A percentile compares a stretch with the other conserved stretches of the same genome.
Conservation (phyloP, 2,113 vertebrate genomes). For the Muscicapa adusta region DNA sequence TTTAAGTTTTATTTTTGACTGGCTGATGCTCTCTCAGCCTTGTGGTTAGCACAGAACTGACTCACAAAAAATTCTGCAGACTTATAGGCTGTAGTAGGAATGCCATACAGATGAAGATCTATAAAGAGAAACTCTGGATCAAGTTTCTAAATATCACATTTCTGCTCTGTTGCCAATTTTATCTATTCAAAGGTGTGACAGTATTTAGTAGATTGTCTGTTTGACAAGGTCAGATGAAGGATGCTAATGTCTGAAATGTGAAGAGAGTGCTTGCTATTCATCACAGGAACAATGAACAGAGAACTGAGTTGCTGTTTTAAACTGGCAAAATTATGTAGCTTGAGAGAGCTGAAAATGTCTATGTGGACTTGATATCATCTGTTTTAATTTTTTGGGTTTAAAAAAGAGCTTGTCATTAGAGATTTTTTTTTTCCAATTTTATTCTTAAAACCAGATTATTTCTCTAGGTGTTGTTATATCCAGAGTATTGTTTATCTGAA, state of each 20-base stretch:
- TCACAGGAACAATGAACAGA: not conserved
- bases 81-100: slow-evolving; percentile 67
- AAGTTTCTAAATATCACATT: slow-evolving; percentile 73
- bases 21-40: not conserved
- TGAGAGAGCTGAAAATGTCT: not conserved
- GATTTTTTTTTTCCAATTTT: not conserved
- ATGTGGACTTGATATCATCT: not conserved
- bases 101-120: slow-evolving; percentile 68
- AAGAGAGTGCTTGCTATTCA: not conserved
- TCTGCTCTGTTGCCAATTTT: slow-evolving; percentile 68
- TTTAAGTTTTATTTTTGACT: slow-evolving; percentile 71
- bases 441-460: not conserved
- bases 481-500: not conserved
- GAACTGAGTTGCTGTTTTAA: not conserved
- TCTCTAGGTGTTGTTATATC: not conserved
- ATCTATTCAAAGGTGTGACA: slow-evolving; percentile 69
- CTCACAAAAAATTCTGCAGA: slow-evolving; percentile 71
- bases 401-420: not conserved
- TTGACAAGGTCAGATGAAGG: slow-evolving; percentile 64
- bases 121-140: slow-evolving; percentile 74
- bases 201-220: slow-evolving; percentile 59
- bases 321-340: not conserved
- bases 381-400: not conserved
- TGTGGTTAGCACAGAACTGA: slow-evolving; percentile 43
- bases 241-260: not conserved